A percentile compares a stretch with the other conserved stretches of the same genome.
Conservation (phyloP, 2,113 vertebrate genomes). For the Oreocharis arfaki region DNA sequence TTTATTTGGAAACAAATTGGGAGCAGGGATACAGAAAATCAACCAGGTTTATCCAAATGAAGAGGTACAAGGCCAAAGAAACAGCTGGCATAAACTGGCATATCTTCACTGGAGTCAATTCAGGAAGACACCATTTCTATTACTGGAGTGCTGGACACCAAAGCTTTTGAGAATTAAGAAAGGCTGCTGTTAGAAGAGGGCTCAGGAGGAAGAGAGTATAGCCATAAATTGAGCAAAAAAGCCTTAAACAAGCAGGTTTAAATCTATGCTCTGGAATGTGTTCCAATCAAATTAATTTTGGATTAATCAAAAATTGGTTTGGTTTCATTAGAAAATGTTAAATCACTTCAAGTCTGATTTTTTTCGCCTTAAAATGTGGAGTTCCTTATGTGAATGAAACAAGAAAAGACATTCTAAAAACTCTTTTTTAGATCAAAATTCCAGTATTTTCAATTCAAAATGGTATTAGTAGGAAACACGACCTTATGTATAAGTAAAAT, state of each 20-base stretch:
- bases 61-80: not conserved
- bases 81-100: not conserved
- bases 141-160: not conserved
- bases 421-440: not conserved
- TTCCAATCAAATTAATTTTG: not conserved
- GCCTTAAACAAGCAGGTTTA: not conserved
- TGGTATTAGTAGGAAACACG: not conserved
- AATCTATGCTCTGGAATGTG: not conserved
- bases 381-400: not conserved
- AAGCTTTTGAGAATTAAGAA: not conserved
- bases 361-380: not conserved
- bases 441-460: not conserved
- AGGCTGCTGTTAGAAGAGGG: not conserved
- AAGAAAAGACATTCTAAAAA: not conserved
- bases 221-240: not conserved
- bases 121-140: not conserved
- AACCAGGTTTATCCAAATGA: not conserved
- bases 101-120: not conserved
- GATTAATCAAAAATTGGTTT: not conserved
- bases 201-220: not conserved
- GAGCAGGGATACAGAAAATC: not conserved
- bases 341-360: not conserved
- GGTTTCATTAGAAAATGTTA: not conserved
- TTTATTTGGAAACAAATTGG: not conserved
- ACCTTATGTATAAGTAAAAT: not conserved